Evolutionary conservation across 2,113 vertebrate species (phyloP).

Genomic region (Gopherus evgoodei): DNA sequence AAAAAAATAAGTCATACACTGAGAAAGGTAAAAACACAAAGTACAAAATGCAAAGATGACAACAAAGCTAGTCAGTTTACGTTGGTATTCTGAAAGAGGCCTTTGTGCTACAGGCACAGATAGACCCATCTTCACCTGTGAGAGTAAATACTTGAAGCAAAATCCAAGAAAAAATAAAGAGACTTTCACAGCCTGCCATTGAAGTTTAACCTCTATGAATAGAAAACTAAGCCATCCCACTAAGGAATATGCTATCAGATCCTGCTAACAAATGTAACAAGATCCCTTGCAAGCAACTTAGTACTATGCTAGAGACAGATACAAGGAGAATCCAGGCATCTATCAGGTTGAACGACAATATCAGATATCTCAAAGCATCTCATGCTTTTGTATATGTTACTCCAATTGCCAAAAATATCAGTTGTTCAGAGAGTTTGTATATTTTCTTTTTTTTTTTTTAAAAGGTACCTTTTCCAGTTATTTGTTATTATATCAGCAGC

Average conservation of each 20-base stretch:
- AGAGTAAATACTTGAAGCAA: background rate
- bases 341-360: fast-evolving
- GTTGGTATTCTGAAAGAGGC: background rate
- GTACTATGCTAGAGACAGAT: background rate
- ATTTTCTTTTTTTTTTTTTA: fast-evolving
- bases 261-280: background rate
- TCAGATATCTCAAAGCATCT: background rate
- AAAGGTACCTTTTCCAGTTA: fast-evolving
- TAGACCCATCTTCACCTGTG: background rate
- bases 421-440: fast-evolving
- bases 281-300: background rate
- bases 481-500: fast-evolving
- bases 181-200: background rate
- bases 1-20: background rate
- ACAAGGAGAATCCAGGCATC: background rate
- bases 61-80: background rate
- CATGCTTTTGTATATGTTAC: background rate
- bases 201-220: background rate
- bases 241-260: background rate
- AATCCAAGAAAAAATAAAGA: background rate
- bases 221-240: background rate
- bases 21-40: background rate
- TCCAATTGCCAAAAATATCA: fast-evolving
- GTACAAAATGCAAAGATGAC: background rate
- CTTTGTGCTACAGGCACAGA: background rate